A percentile compares a stretch with the other conserved stretches of the same genome.
These are phyloP conservation scores for Ataeniobius toweri DNA, from an alignment of 2,797 vertebrate genomes.

Conservation along the genomic window DNA sequence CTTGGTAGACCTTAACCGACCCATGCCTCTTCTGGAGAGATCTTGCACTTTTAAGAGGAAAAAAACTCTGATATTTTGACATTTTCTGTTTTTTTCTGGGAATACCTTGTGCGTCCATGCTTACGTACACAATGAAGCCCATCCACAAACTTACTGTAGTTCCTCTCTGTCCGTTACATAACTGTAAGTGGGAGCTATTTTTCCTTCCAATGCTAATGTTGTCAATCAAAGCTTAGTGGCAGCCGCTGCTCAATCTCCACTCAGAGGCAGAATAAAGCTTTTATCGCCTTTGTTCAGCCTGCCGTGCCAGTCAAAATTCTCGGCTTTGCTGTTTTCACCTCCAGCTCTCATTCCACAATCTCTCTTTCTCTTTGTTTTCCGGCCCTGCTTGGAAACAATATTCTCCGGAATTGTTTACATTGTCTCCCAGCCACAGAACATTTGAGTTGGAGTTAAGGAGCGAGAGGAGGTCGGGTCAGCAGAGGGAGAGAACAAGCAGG, in stretches of 20 bases:
- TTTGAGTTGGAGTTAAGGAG: slow-evolving; percentile 62
- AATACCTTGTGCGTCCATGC: slow-evolving; percentile 28
- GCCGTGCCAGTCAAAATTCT: slow-evolving; percentile 58
- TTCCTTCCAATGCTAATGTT: slow-evolving; percentile 73
- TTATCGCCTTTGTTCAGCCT: slow-evolving; percentile 61
- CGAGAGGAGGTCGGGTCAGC: slow-evolving; percentile 63
- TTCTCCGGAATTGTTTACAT: slow-evolving; percentile 59
- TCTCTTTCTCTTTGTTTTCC: slow-evolving; percentile 44
- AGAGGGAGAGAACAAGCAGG: slow-evolving; percentile 64
- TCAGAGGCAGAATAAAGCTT: slow-evolving; percentile 69
- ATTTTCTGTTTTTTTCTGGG: slow-evolving; percentile 56
- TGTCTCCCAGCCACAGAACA: slow-evolving; percentile 51
- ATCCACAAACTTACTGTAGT: slow-evolving; percentile 52
- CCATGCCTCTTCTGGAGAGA: neutral
- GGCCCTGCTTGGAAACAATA: slow-evolving; percentile 50
- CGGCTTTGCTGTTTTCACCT: slow-evolving; percentile 47
- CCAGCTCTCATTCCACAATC: slow-evolving; percentile 35
- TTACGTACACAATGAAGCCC: slow-evolving; percentile 36
- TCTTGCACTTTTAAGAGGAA: slow-evolving; percentile 14
- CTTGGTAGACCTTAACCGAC: neutral
- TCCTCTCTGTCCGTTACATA: slow-evolving; percentile 69
- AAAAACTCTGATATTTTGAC: slow-evolving; percentile 58
- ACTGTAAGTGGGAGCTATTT: slow-evolving; percentile 74
- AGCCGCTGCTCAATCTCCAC: slow-evolving; percentile 67
- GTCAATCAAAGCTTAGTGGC: slow-evolving; percentile 77